These are phyloP conservation scores for Oikopleura dioica DNA, from an alignment of 23 tunicate species.

Conservation along the genomic window DNA sequence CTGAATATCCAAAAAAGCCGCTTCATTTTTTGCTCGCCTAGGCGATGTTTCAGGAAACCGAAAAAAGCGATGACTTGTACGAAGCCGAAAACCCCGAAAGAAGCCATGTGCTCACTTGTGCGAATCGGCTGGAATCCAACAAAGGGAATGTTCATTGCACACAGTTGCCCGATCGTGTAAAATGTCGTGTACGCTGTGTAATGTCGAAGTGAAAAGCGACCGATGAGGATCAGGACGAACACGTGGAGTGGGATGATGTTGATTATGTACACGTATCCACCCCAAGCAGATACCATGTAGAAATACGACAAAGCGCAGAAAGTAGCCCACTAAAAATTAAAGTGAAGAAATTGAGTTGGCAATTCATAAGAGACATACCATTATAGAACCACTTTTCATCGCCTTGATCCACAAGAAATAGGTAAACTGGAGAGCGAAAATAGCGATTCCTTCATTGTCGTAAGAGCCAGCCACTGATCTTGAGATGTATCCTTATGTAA, in stretches of 20 bases:
- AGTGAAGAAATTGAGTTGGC: too few species aligned
- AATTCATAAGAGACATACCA: too few species aligned
- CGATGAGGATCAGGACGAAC: slow-evolving; percentile 67
- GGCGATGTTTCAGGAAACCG: background rate
- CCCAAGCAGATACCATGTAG: slow-evolving; percentile 99
- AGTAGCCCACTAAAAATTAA: slow-evolving; percentile 86
- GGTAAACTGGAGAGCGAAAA: slow-evolving; percentile 22
- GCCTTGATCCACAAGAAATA: slow-evolving; percentile 57
- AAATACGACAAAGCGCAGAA: slow-evolving; percentile 81
- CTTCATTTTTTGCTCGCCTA: slow-evolving; percentile 1
- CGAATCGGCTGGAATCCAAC: slow-evolving; percentile 99
- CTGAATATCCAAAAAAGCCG: background rate
- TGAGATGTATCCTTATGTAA: slow-evolving; percentile 90
- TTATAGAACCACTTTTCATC: slow-evolving; percentile 63
- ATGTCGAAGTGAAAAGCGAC: slow-evolving; percentile 43
- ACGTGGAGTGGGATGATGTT: slow-evolving; percentile 86
- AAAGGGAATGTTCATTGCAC: slow-evolving; percentile 98
- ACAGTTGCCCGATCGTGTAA: slow-evolving; percentile 63
- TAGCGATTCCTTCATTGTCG: slow-evolving; percentile 98
- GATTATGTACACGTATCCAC: slow-evolving; percentile 95
- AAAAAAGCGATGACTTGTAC: slow-evolving; percentile 75
- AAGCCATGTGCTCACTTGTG: slow-evolving; percentile 97
- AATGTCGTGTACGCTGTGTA: slow-evolving; percentile 97
- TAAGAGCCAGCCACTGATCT: slow-evolving; percentile 97
- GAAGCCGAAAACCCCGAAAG: slow-evolving; percentile 53